Evolutionary conservation across 2,113 vertebrate genomes (phyloP).

Genomic region (Vulpes vulpes): DNA sequence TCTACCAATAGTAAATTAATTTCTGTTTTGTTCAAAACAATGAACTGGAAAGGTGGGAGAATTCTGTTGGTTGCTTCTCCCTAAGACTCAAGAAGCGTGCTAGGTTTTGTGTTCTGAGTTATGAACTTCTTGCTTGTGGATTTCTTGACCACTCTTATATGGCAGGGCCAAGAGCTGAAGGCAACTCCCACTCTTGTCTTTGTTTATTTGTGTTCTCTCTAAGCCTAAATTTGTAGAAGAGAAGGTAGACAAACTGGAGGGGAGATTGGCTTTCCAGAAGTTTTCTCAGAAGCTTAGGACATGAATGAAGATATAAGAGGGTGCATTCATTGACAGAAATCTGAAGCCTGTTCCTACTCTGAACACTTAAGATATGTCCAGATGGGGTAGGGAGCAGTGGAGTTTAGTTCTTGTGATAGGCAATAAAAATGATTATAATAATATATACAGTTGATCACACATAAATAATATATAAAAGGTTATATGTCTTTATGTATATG

Average conservation of each 20-base stretch:
- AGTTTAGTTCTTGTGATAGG: background rate
- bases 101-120: background rate
- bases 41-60: background rate
- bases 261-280: background rate
- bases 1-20: background rate
- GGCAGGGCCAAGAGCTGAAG: background rate
- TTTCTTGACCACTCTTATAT: background rate
- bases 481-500: background rate
- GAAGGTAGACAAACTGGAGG: background rate
- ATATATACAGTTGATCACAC: background rate
- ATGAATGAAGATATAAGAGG: background rate
- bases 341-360: background rate
- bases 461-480: conserved; percentile 5
- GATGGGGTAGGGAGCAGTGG: background rate
- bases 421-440: background rate
- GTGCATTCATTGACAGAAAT: background rate
- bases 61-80: background rate
- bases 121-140: background rate
- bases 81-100: background rate
- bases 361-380: background rate
- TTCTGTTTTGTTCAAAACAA: background rate
- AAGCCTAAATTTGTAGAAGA: background rate
- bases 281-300: background rate
- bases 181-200: background rate
- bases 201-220: background rate